Conservation (phyloP, 2,113 vertebrate species). For the Andinoacara biseriatus region DNA sequence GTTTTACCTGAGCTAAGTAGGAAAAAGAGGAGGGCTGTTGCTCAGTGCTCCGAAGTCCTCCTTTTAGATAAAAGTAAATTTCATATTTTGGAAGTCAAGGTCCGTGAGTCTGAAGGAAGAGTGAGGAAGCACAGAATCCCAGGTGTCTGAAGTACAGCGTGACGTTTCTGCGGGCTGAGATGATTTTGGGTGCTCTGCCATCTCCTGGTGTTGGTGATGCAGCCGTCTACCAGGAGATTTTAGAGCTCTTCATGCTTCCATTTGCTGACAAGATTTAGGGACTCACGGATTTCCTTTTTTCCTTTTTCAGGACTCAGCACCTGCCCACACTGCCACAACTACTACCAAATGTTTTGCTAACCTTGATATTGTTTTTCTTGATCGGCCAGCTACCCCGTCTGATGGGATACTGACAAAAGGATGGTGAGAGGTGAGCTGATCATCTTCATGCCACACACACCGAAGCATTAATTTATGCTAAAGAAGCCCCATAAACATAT, state of each 20-base stretch:
- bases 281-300: neutral
- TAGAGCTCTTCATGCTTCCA: neutral
- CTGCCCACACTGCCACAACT: neutral
- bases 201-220: neutral
- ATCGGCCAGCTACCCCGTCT: neutral
- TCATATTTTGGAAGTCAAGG: neutral
- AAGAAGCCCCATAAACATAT: neutral
- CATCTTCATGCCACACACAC: neutral
- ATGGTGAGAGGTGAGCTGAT: neutral
- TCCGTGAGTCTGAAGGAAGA: neutral
- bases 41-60: neutral
- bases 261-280: neutral
- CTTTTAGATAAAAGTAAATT: neutral
- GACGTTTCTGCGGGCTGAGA: neutral
- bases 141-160: neutral
- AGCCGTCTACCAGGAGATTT: neutral
- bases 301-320: neutral
- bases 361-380: fast-evolving
- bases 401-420: neutral
- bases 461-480: neutral
- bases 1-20: no score
- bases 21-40: neutral
- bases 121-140: neutral
- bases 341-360: neutral
- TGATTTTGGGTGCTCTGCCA: neutral